Evolutionary conservation across 2,113 vertebrate species (phyloP), one percentile per base, ranked within the genome.

Genomic region (Microcebus griseorufus): DNA sequence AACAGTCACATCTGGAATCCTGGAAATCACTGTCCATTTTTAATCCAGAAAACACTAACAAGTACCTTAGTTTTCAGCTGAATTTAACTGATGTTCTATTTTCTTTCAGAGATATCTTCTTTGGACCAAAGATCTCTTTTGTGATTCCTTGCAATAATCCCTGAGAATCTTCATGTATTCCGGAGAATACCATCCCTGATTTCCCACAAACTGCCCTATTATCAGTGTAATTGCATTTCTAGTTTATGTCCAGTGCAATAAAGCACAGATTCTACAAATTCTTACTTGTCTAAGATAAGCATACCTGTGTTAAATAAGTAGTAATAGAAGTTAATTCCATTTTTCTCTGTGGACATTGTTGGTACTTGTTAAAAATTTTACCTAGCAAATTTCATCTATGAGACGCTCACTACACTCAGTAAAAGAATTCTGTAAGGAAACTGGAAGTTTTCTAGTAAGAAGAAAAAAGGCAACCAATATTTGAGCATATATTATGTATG

Each of bases 101-200:
- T 93, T 99, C 81, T 99, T 99, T 96, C 98, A 99, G 99, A 96
- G 97, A 98, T 67, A 94, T 99, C 96, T 99, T 99, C 98, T 99
- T 99, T 96, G 99, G 99, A 90, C 98, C 98, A 81, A 99, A 99
- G 97, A 98, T 99, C 95, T 99, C 99, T 75, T 99, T 98, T 90
- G 97, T 99, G 97, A 99, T 99, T 73, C 99, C 99, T 81, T 99
- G 99, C 97, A 98, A 98, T 92, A 96, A 78, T 27, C 92, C 87
- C 13, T 99, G 98, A 99, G 23, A 83, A 96, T 95, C 72, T 81
- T 70, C 90, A 60, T 25, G 69, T 79, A 42, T 75, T 90, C 91
- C 8, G 32, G 76, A 96, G 64, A 95, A 78, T 18, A 13, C 2
- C 65, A 42, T 10, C 34, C 39, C n/a, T 62, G 22, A 83, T 65